phyloP scores from a whole-genome alignment of 2,797 vertebrate genomes.

The Crenuchus spilurus region DNA sequence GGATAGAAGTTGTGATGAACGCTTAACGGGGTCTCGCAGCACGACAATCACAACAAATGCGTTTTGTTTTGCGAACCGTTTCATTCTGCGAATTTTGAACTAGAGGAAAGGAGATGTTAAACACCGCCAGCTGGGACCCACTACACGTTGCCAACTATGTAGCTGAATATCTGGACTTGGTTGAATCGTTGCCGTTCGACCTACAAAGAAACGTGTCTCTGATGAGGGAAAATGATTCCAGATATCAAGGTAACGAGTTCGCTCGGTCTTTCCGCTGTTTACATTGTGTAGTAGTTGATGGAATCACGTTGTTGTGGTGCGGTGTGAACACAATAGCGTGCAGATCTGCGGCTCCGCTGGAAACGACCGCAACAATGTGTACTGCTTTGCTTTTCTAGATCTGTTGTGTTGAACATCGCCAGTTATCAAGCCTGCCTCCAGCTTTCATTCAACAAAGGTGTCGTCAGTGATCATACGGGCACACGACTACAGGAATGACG shows the following conservation, averaged over 20 bases:
- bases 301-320: too few relatives aligned
- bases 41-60: conserved; percentile 20
- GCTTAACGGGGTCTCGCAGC: conserved; percentile 34
- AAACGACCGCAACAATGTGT: conserved; percentile 1
- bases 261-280: not conserved
- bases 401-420: too few relatives aligned
- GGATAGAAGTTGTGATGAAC: conserved; percentile 28
- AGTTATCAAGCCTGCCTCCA: not conserved
- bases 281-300: too few relatives aligned
- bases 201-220: conserved; percentile 96
- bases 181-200: conserved; percentile 96
- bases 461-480: not conserved
- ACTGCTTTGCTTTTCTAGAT: too few relatives aligned
- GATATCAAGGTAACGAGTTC: conserved; percentile 89
- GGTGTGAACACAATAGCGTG: conserved; percentile 31
- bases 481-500: conserved; percentile 1
- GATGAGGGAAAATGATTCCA: conserved; percentile 98
- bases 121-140: conserved; percentile 91
- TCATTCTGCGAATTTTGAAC: conserved; percentile 1
- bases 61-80: conserved; percentile 20
- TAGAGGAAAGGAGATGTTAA: conserved; percentile 83
- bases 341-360: conserved; percentile 5
- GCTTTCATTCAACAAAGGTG: conserved; percentile 14
- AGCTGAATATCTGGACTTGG: conserved; percentile 96
- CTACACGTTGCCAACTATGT: conserved; percentile 92